Conservation (phyloP, 30 jellyfish, hydroid and myxozoan species). For the Turritopsis rubra region DNA sequence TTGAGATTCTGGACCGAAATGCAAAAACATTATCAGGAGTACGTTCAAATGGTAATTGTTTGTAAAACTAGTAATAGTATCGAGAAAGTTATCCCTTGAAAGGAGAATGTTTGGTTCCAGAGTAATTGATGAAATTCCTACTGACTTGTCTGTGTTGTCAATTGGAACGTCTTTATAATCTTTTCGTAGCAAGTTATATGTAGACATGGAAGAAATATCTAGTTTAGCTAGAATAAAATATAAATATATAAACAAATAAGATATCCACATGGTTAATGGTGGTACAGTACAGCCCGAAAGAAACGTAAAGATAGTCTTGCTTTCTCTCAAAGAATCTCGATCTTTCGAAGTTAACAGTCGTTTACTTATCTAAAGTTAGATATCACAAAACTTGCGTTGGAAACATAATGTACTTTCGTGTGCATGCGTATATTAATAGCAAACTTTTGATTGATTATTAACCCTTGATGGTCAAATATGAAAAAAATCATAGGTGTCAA, state of each 20-base stretch:
- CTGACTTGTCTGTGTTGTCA: neutral
- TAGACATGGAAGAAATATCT: conserved; percentile 34
- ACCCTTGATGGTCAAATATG: neutral
- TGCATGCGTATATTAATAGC: neutral
- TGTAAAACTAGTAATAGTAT: conserved; percentile 13
- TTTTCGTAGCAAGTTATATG: conserved; percentile 60
- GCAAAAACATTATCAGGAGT: conserved; percentile 52
- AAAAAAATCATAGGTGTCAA: neutral
- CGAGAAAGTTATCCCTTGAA: conserved; percentile 27
- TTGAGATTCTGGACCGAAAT: neutral
- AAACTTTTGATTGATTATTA: neutral
- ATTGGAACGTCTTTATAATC: conserved; percentile 42
- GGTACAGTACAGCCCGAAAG: too few species aligned
- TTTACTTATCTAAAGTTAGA: too few species aligned
- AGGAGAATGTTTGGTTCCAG: conserved; percentile 29
- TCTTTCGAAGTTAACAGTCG: too few species aligned
- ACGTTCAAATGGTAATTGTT: conserved; percentile 22
- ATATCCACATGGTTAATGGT: too few species aligned
- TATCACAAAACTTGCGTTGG: neutral
- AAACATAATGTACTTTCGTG: neutral
- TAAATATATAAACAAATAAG: neutral
- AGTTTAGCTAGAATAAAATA: conserved; percentile 46
- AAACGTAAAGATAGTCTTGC: too few species aligned
- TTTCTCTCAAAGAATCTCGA: too few species aligned
- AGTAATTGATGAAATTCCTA: conserved; percentile 66